phyloP scores from a whole-genome alignment of 2,888 invertebrate species.

The Alcis repandata region DNA sequence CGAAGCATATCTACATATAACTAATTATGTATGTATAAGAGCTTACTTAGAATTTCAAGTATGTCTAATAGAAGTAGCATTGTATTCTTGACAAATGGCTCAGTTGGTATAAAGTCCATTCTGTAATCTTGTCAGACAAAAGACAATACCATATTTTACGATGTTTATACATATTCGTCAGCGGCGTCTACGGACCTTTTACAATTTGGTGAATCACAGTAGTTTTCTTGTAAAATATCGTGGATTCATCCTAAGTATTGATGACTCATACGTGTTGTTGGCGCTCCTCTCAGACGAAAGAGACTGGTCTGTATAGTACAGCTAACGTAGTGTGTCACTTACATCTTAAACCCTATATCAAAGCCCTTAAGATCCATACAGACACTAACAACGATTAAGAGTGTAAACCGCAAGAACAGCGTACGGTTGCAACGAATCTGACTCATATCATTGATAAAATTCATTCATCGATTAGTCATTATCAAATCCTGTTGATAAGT shows the following conservation, averaged over 20 bases:
- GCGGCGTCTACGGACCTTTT: constrained; percentile 38
- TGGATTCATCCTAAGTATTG: constrained; percentile 55
- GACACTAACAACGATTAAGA: background rate
- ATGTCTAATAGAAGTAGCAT: background rate
- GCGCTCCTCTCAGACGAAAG: constrained; percentile 40
- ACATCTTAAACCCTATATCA: constrained; percentile 19
- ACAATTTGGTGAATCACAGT: constrained; percentile 52
- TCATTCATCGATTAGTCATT: constrained; percentile 22
- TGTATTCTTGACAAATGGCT: constrained; percentile 6
- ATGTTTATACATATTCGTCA: constrained; percentile 42
- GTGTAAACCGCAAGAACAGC: constrained; percentile 15
- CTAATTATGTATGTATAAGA: background rate
- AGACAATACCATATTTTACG: constrained; percentile 27
- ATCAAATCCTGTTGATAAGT: constrained; percentile 9
- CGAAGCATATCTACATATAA: background rate
- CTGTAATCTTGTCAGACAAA: constrained; percentile 14
- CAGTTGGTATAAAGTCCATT: constrained; percentile 10
- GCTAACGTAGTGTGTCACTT: background rate
- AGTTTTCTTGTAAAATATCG: constrained; percentile 58
- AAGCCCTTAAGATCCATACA: constrained; percentile 15
- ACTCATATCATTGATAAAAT: constrained; percentile 39
- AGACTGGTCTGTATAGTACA: constrained; percentile 9
- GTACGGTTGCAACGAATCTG: constrained; percentile 24
- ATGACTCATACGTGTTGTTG: constrained; percentile 51
- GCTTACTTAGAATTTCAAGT: background rate